These are phyloP conservation scores for Myotis davidii DNA, from an alignment of 2,113 vertebrate genomes.

Conservation along the genomic window DNA sequence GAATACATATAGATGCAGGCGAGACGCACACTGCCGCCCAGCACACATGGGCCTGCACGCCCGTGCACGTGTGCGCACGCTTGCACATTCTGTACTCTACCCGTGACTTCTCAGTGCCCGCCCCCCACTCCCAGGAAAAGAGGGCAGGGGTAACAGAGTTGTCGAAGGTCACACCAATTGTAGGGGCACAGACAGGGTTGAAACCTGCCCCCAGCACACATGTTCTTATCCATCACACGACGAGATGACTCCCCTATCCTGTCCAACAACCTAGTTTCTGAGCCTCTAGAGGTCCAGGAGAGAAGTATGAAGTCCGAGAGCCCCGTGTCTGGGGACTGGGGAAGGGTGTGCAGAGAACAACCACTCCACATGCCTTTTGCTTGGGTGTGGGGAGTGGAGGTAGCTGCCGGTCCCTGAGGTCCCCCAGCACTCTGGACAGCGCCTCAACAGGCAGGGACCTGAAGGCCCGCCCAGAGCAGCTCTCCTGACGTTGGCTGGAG, in stretches of 20 bases:
- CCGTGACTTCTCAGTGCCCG: not conserved
- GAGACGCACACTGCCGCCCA: not conserved
- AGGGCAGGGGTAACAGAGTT: not conserved
- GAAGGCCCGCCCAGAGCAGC: not conserved
- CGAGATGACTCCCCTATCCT: not conserved
- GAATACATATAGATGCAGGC: not conserved
- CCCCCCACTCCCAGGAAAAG: not conserved
- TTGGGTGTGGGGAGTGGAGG: not conserved
- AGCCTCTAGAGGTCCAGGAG: not conserved
- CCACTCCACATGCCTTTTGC: not conserved
- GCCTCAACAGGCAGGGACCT: not conserved
- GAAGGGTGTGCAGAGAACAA: not conserved
- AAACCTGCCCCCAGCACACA: no score
- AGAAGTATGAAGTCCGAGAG: not conserved
- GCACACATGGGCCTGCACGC: not conserved
- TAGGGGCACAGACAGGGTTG: no score
- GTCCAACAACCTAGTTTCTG: not conserved
- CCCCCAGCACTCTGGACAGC: conserved; percentile 55
- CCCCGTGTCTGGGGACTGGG: not conserved
- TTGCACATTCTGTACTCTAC: not conserved
- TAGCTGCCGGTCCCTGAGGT: not conserved
- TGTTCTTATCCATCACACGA: no score
- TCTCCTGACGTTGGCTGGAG: not conserved
- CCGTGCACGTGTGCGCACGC: not conserved
- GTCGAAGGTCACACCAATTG: no score